A percentile compares a stretch with the other conserved stretches of the same genome.
These are phyloP conservation scores for Dorcus parallelipipedus DNA, from an alignment of 2,888 invertebrate species.

Conservation along the genomic window DNA sequence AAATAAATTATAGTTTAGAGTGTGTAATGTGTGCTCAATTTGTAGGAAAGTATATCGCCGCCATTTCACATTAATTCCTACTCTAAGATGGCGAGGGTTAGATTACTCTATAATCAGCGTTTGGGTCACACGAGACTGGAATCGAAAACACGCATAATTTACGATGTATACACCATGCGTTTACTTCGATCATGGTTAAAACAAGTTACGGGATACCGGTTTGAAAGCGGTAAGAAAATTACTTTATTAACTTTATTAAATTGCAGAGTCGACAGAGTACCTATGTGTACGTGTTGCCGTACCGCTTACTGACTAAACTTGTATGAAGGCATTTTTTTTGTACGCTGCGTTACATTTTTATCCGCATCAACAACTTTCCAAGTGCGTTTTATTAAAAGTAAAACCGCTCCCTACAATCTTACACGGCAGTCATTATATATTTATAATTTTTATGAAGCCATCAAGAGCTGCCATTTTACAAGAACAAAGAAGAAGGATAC, in stretches of 20 bases:
- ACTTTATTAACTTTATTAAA: constrained; percentile 30
- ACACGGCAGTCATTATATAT: background rate
- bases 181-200: constrained; percentile 16
- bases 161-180: constrained; percentile 14
- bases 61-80: constrained; percentile 17
- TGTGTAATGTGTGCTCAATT: constrained; percentile 9
- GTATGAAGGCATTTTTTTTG: background rate
- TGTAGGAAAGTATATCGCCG: constrained; percentile 13
- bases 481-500: constrained; percentile 1
- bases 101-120: constrained; percentile 21
- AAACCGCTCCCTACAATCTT: constrained; percentile 4
- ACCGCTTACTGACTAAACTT: background rate
- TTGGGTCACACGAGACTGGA: constrained; percentile 20
- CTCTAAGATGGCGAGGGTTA: constrained; percentile 25
- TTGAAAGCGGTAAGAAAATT: constrained; percentile 21
- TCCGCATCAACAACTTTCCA: background rate
- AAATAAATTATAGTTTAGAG: constrained; percentile 11
- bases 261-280: constrained; percentile 11
- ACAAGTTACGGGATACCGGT: constrained; percentile 17
- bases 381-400: constrained; percentile 1
- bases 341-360: background rate
- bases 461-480: constrained; percentile 2
- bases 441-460: constrained; percentile 1
- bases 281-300: background rate
- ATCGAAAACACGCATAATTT: constrained; percentile 15